Evolutionary conservation across 2,113 vertebrate genomes (phyloP).

Genomic region (Anser brachyrhynchus): DNA sequence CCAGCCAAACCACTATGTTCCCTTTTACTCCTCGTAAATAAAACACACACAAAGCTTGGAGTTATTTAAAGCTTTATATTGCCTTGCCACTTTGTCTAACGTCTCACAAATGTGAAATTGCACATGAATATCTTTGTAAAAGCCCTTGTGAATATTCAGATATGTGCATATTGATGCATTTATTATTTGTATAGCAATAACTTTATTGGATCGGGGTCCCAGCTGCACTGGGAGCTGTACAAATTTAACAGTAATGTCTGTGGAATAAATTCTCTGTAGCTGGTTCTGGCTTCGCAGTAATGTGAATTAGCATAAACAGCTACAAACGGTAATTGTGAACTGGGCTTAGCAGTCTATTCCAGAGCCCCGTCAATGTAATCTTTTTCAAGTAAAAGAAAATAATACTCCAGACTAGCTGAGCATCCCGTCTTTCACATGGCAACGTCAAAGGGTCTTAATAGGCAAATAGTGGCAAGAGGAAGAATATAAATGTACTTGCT

Average conservation of each 20-base stretch:
- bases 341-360: neutral
- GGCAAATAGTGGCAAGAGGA: neutral
- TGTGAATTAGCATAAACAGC: slow-evolving; percentile 43
- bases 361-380: neutral
- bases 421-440: neutral
- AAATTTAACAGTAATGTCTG: neutral
- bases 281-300: neutral
- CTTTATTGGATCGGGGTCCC: slow-evolving; percentile 34
- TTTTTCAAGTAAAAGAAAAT: neutral
- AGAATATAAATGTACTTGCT: neutral
- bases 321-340: slow-evolving; percentile 9
- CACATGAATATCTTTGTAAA: slow-evolving; percentile 27
- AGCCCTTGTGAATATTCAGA: slow-evolving; percentile 62
- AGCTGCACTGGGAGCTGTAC: slow-evolving; percentile 33
- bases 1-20: neutral
- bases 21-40: slow-evolving; percentile 1
- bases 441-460: neutral
- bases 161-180: slow-evolving; percentile 43
- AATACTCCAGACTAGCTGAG: neutral
- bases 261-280: slow-evolving; percentile 4
- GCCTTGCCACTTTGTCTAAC: slow-evolving; percentile 35
- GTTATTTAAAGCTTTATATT: slow-evolving; percentile 42
- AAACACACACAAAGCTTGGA: neutral
- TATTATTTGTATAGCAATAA: slow-evolving; percentile 56
- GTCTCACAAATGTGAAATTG: slow-evolving; percentile 37